phyloP scores from a whole-genome alignment of 30 jellyfish, hydroid and myxozoan genomes.

The Aurelia sp. region DNA sequence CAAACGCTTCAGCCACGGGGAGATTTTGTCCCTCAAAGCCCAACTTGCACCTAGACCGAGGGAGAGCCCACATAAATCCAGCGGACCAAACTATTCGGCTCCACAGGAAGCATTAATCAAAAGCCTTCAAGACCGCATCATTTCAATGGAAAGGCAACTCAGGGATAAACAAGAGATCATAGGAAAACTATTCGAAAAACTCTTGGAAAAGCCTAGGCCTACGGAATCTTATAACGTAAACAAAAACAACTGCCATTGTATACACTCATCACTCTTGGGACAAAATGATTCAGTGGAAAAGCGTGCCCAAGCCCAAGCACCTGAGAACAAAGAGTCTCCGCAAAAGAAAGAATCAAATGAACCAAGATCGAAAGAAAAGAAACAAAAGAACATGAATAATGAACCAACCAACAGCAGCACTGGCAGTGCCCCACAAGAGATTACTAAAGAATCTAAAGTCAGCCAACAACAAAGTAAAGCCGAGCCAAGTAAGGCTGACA shows the following conservation, averaged over 20 bases:
- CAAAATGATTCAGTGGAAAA: constrained; percentile 7
- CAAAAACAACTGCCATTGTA: constrained; percentile 12
- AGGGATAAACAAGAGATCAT: not conserved
- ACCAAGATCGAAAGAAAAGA: constrained; percentile 31
- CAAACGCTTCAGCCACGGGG: constrained; percentile 35
- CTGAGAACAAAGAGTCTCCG: constrained; percentile 12
- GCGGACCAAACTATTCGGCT: too few relatives aligned
- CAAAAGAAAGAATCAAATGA: constrained; percentile 27
- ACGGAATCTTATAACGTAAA: constrained; percentile 9
- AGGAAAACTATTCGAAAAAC: constrained; percentile 6
- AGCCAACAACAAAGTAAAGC: too few relatives aligned
- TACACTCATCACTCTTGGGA: not conserved
- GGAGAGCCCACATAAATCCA: too few relatives aligned
- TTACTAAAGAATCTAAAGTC: not conserved
- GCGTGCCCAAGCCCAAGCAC: constrained; percentile 11
- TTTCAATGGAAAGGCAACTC: too few relatives aligned
- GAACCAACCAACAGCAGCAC: constrained; percentile 1
- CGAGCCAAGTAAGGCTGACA: too few relatives aligned
- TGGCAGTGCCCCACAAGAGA: constrained; percentile 19
- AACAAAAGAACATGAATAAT: constrained; percentile 2
- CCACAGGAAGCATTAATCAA: too few relatives aligned
- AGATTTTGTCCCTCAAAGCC: constrained; percentile 1
- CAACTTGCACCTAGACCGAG: too few relatives aligned
- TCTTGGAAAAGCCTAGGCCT: not conserved
- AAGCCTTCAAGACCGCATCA: too few relatives aligned